phyloP scores from a whole-genome alignment of 2,888 invertebrate genomes.

The Tenthredo notha region DNA sequence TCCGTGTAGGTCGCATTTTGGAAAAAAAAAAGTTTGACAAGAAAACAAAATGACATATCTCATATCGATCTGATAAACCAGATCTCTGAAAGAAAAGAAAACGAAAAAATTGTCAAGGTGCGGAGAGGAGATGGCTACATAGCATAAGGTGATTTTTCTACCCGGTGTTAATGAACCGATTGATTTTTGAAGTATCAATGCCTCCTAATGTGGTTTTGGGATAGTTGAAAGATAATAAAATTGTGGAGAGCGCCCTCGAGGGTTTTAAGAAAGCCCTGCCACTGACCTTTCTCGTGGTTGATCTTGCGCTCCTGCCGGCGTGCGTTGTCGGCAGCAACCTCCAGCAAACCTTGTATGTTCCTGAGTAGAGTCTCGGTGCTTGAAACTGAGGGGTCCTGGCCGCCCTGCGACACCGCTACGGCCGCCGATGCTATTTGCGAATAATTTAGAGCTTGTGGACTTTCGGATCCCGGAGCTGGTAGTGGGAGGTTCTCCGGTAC shows the following conservation, averaged over 20 bases:
- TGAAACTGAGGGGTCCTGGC: slow-evolving; percentile 84
- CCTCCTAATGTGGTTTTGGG: slow-evolving; percentile 76
- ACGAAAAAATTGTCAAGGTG: not conserved
- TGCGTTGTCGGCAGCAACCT: slow-evolving; percentile 98
- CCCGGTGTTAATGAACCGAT: not conserved
- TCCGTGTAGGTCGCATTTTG: too few species aligned
- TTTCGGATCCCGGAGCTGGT: slow-evolving; percentile 80
- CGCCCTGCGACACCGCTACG: slow-evolving; percentile 80
- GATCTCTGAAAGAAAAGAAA: not conserved
- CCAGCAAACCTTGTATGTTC: slow-evolving; percentile 97
- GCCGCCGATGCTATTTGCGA: slow-evolving; percentile 86
- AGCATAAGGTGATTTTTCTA: not conserved
- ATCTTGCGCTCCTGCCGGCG: slow-evolving; percentile 97
- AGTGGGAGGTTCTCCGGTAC: slow-evolving; percentile 85
- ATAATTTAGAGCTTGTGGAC: slow-evolving; percentile 89
- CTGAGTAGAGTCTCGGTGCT: slow-evolving; percentile 96
- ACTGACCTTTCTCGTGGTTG: slow-evolving; percentile 97
- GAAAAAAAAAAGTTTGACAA: too few species aligned
- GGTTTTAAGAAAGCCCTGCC: slow-evolving; percentile 77
- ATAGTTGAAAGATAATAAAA: slow-evolving; percentile 77
- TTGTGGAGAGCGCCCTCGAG: slow-evolving; percentile 77
- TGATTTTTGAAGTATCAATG: slow-evolving; percentile 63
- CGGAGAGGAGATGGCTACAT: not conserved
- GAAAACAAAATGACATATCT: too few species aligned
- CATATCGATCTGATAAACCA: too few species aligned